Percentiles rank a stretch among this genome's conserved stretches.
Evolutionary conservation across 1,140 invertebrate genomes (phyloP).

Genomic region (Pygmarrhopalites habei): DNA sequence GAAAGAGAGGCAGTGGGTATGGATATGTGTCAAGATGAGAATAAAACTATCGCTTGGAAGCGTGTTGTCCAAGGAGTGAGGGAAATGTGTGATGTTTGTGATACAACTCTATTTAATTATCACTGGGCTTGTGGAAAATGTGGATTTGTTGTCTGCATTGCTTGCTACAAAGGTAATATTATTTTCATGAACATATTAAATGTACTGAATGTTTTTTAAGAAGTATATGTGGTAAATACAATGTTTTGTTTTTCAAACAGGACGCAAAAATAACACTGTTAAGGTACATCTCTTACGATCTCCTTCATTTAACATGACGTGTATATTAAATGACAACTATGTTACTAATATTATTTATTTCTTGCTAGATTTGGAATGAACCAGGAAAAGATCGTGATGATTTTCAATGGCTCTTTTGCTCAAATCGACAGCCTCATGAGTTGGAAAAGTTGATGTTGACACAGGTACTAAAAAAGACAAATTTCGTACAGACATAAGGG

Average conservation of each 20-base stretch:
- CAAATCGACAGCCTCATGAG: slow-evolving; percentile 68
- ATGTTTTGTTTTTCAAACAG: too few species aligned
- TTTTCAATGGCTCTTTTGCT: slow-evolving; percentile 80
- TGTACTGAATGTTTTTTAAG: too few species aligned
- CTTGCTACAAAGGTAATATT: slow-evolving; percentile 89
- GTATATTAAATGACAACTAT: too few species aligned
- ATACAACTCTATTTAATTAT: slow-evolving; percentile 95
- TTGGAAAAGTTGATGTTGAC: slow-evolving; percentile 83
- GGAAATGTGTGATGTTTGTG: slow-evolving; percentile 97
- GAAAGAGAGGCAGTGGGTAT: slow-evolving; percentile 65
- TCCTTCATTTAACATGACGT: background rate
- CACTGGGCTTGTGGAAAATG: slow-evolving; percentile 97
- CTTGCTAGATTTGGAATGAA: slow-evolving; percentile 39
- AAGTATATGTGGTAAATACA: too few species aligned
- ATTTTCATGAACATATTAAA: too few species aligned
- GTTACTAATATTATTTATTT: too few species aligned
- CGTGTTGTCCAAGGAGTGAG: slow-evolving; percentile 88
- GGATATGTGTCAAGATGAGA: slow-evolving; percentile 38
- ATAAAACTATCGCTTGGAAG: slow-evolving; percentile 84
- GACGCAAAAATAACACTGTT: background rate
- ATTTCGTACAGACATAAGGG: too few species aligned
- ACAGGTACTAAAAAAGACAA: too few species aligned
- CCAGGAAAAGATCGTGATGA: slow-evolving; percentile 49
- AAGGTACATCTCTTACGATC: background rate
- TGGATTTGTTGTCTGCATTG: slow-evolving; percentile 93